Base-by-base conservation (phyloP, 2,113 vertebrate genomes). In the Gymnobelideus leadbeateri region DNA sequence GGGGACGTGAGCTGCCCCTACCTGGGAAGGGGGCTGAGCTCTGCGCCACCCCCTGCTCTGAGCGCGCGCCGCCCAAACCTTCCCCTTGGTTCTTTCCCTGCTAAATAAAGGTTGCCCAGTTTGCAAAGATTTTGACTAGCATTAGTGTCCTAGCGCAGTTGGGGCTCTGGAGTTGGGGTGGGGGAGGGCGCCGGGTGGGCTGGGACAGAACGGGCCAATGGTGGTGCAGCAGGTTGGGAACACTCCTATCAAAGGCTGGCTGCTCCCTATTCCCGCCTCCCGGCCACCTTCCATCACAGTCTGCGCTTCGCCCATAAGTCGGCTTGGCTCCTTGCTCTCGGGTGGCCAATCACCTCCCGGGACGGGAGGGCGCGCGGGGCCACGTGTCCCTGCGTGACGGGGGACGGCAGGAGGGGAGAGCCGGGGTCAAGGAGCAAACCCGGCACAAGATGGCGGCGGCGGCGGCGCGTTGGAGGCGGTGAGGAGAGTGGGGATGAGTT, bases 381-480 rank as follows among this genome's bases (percentile, higher is more conserved):
- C 98, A 99, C 98, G 99, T 98, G 98, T 98, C 96, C 43, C 53
- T 37, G 94, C 90, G 92, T 68, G 77, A 47, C 25, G 47, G 28
- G 23, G 84, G 68, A 2, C 49, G 55, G 54, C 50, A 94, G 96
- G 93, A 89, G 97, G 95, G 96, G 96, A 96, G 92, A 95, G 97
- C 96, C 95, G 98, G 98, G 98, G 98, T 96, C 97, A 98, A 97
- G 94, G 93, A 96, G 97, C 91, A 97, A 96, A 97, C 94, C 97
- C 96, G 96, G 97, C 96, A 95, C 98, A 99, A 99, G 99, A 99
- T 99, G 99, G 99, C 99, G 98, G 97, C 98, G 98, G 98, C 99
- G 99, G 99, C 96, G 97, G 98, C 94, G 97, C 95, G 95, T 93
- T 97, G 96, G 95, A 97, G 96, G 95, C 96, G 96, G 97, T 97